phyloP scores from a whole-genome alignment of 2,888 invertebrate species.

The Drosophila rellima region DNA sequence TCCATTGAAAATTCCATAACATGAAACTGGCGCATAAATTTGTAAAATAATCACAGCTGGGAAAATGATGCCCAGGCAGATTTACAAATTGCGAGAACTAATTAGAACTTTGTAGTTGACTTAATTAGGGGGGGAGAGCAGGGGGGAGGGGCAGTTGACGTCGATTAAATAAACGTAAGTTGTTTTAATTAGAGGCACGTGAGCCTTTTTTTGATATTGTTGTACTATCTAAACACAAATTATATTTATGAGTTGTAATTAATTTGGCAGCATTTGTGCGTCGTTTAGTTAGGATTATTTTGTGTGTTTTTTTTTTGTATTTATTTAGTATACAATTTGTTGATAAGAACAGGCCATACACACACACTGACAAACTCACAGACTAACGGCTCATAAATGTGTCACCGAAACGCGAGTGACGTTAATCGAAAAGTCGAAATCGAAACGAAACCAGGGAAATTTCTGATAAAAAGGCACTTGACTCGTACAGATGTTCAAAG shows the following conservation, averaged over 20 bases:
- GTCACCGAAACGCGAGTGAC: constrained; percentile 64
- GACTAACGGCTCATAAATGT: constrained; percentile 58
- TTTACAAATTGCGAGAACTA: constrained; percentile 45
- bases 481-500: constrained; percentile 15
- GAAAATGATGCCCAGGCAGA: constrained; percentile 74
- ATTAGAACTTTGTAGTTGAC: not conserved
- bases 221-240: constrained; percentile 44
- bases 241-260: constrained; percentile 60
- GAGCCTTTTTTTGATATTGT: constrained; percentile 36
- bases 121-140: constrained; percentile 2
- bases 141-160: not conserved
- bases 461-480: constrained; percentile 18
- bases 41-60: constrained; percentile 75
- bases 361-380: constrained; percentile 17
- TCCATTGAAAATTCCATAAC: constrained; percentile 85
- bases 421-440: constrained; percentile 43
- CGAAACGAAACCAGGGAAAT: constrained; percentile 12
- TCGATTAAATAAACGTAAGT: constrained; percentile 48
- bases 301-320: constrained; percentile 21
- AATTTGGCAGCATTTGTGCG: constrained; percentile 40
- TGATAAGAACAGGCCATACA: constrained; percentile 61
- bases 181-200: constrained; percentile 71
- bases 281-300: constrained; percentile 41
- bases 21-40: constrained; percentile 83
- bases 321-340: constrained; percentile 7